These are phyloP conservation scores for Drosophila birchii DNA, from an alignment of 2,888 invertebrate species.

Conservation along the genomic window DNA sequence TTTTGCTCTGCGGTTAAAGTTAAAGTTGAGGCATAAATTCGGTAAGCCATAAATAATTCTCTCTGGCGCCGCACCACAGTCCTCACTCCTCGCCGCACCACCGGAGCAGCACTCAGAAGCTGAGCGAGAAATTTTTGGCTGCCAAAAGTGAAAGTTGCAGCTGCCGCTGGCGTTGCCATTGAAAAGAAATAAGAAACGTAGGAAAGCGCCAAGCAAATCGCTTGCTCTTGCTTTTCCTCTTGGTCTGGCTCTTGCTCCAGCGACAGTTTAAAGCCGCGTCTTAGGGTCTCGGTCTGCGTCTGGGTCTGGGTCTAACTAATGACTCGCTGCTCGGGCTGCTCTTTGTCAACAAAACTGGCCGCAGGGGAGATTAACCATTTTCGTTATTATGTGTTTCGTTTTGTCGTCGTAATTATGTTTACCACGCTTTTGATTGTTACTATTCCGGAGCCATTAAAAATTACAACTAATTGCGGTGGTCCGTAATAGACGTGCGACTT, in stretches of 20 bases:
- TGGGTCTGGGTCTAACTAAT: conserved; percentile 32
- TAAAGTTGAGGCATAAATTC: conserved; percentile 71
- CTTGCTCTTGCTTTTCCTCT: conserved; percentile 25
- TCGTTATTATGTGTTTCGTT: conserved; percentile 48
- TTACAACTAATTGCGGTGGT: conserved; percentile 50
- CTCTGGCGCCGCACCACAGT: conserved; percentile 51
- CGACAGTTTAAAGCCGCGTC: conserved; percentile 65
- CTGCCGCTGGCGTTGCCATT: conserved; percentile 65
- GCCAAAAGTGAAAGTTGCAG: conserved; percentile 81
- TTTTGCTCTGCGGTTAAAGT: conserved; percentile 65
- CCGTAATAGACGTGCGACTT: conserved; percentile 50
- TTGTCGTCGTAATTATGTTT: conserved; percentile 48
- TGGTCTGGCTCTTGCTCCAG: conserved; percentile 44
- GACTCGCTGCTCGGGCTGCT: conserved; percentile 24
- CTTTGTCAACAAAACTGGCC: conserved; percentile 35
- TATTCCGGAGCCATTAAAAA: conserved; percentile 37
- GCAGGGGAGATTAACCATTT: conserved; percentile 29
- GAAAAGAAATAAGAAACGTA: conserved; percentile 66
- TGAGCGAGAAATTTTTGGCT: conserved; percentile 80
- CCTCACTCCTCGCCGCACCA: conserved; percentile 3
- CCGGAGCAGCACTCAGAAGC: conserved; percentile 61
- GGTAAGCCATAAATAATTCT: conserved; percentile 77
- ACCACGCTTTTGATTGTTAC: conserved; percentile 50
- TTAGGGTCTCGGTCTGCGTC: conserved; percentile 32
- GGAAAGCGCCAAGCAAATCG: conserved; percentile 60